Evolutionary conservation across 2,888 invertebrate species (phyloP).

Genomic region (Drosophila rubida): DNA sequence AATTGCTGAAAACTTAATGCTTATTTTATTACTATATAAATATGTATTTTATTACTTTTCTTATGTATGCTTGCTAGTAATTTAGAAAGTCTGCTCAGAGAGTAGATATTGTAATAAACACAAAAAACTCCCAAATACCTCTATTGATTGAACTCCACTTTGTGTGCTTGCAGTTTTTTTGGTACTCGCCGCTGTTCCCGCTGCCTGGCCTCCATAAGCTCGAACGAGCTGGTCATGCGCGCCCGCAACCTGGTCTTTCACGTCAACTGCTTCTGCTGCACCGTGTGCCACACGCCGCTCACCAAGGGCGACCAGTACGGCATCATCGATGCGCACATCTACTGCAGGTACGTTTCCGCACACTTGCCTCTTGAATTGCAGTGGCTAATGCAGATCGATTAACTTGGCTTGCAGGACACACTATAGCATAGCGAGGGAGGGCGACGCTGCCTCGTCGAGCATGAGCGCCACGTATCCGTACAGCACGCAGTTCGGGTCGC

Average conservation of each 20-base stretch:
- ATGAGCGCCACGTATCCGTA: constrained; percentile 86
- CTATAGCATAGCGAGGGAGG: constrained; percentile 84
- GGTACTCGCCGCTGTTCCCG: constrained; percentile 95
- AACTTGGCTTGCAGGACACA: constrained; percentile 77
- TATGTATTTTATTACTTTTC: too few species aligned
- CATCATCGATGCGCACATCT: constrained; percentile 94
- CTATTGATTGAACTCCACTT: too few species aligned
- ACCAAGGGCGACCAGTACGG: constrained; percentile 98
- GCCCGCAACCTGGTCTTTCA: constrained; percentile 97
- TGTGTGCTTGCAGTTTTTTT: constrained; percentile 91
- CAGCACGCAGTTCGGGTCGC: constrained; percentile 85
- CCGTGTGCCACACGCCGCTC: constrained; percentile 93
- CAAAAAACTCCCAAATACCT: too few species aligned
- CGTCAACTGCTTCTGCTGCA: constrained; percentile 97
- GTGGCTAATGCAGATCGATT: not conserved
- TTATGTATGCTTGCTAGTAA: too few species aligned
- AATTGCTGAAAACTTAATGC: too few species aligned
- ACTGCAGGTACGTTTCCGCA: constrained; percentile 89
- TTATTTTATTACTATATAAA: too few species aligned
- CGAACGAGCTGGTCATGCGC: constrained; percentile 97
- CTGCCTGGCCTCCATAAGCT: constrained; percentile 94
- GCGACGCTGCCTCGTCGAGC: constrained; percentile 82
- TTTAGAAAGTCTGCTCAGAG: too few species aligned
- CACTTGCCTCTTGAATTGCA: not conserved
- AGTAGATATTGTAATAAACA: too few species aligned